Evolutionary conservation across 2,113 vertebrate species (phyloP), one percentile per base, ranked within the genome.

Genomic region (Cercocebus atys): DNA sequence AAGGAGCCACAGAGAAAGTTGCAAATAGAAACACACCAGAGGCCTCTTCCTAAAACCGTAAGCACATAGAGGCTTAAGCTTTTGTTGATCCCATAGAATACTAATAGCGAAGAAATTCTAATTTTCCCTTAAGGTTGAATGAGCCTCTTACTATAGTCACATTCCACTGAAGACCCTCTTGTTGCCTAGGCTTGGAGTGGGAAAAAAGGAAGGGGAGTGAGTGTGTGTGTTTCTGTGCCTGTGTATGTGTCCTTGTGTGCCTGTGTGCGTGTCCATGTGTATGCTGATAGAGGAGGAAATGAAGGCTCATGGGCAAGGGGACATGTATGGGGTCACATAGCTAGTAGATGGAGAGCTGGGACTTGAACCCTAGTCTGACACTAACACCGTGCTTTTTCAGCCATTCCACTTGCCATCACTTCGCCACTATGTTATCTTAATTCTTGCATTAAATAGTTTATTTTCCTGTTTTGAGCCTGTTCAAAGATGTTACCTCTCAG

Each of bases 91-190:
- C 68, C 18, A 59, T 16, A 79, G 76, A 97, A 96, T 91, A 79
- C 57, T 90, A 72, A 96, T 38, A 90, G 75, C 72, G 35, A 90
- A 91, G 81, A 79, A 57, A 72, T 96, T 85, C 92, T 88, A 20
- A 61, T 43, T 90, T 86, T 47, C 23, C 43, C 20, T 85, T 57
- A 30, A 55, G 68, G 17, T 13, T 55, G 5, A 91, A 61, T 82
- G 91, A 96, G 80, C 25, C 25, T 94, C 59, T 86, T 2, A 14
- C 7, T 40, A 32, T 43, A 27, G 72, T 88, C 78, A 73, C 82
- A 79, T 91, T 95, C 79, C 86, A 96, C 38, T 73, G 47, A 90
- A 82, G 38, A 45, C 86, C 43, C 10, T 92, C 47, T 75, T 3
- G 25, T 94, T 95, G 59, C 92, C 82, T 78, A 75, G 86, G 38